phyloP scores from a whole-genome alignment of 1,140 invertebrate genomes.

The Ceratina calcarata region DNA sequence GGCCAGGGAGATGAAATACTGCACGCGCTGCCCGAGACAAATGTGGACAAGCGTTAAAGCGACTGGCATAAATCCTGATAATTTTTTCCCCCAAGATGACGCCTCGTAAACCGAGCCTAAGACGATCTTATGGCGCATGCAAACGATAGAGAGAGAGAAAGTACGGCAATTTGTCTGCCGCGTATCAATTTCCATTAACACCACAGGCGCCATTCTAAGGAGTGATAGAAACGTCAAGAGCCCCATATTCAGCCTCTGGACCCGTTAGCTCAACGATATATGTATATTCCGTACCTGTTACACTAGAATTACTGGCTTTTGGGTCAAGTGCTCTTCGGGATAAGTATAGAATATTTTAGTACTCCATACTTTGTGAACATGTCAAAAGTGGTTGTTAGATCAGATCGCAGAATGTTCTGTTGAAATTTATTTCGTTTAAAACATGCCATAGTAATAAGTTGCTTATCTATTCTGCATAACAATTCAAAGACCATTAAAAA shows the following conservation, averaged over 20 bases:
- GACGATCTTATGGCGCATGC: neutral
- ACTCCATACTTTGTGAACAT: too few species aligned
- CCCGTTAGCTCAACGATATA: neutral
- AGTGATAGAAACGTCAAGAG: constrained; percentile 12
- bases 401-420: too few species aligned
- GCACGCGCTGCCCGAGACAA: constrained; percentile 26
- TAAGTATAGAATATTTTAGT: too few species aligned
- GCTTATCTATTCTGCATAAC: too few species aligned
- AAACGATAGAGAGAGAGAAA: neutral
- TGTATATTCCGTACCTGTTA: neutral
- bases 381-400: too few species aligned
- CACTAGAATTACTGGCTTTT: neutral
- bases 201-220: neutral
- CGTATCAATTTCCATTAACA: constrained; percentile 15
- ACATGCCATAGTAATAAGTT: too few species aligned
- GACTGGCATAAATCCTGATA: constrained; percentile 25
- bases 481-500: too few species aligned
- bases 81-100: constrained; percentile 13
- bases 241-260: neutral
- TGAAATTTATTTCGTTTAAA: too few species aligned
- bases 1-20: constrained; percentile 8
- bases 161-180: neutral
- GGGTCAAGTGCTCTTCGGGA: neutral
- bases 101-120: neutral
- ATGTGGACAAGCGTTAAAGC: constrained; percentile 18